Base-by-base conservation (phyloP, 1,140 invertebrate genomes). In the Aphis craccivora region DNA sequence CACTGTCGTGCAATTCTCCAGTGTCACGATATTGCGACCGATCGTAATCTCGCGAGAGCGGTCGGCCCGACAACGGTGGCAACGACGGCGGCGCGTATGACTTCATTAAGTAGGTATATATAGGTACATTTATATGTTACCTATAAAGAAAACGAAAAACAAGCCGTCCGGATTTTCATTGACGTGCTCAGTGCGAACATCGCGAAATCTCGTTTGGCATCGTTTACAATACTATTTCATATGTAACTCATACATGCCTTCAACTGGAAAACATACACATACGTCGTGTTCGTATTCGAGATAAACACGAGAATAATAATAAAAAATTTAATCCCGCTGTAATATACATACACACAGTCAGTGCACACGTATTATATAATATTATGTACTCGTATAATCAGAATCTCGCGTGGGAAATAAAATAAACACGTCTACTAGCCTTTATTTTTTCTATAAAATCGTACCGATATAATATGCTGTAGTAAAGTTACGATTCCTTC, bases 371-470 rank as follows among this genome's bases (percentile, higher is more conserved):
- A 48, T 48, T 1, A 48, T 48, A 51, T 18, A 18, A 2, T 43
- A 43, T 23, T n/a, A 87, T 20, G 20, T 43, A 84, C 37, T 40
- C 37, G 37, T 84, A 40, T 43, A 86, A 8, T 37, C 48, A 48
- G 43, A 87, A 25, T 89, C 48, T 53, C 35, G n/a, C 87, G 87
- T 89, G 87, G 87, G 87, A 89, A 89, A 53, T 53, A 53, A 89
- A 89, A 89, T 89, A 53, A 89, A 37, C 35, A 89, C n/a, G 48
- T 51, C 48, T 45, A 45, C 45, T 45, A 8, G 20, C 20, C 18
- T 88, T 51, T 51, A 5, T 53, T 23, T 87, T 87, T 45, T n/a
- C 7, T 87, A 76, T 18, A 76, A 35, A 76, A 76, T 20, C 60
- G 60, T 76, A 76, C 30, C 60, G 18, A 76, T 76, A 51, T 20